A percentile compares a stretch with the other conserved stretches of the same genome.
Conservation (phyloP, 2,113 vertebrate genomes). For the Percina caprodes region DNA sequence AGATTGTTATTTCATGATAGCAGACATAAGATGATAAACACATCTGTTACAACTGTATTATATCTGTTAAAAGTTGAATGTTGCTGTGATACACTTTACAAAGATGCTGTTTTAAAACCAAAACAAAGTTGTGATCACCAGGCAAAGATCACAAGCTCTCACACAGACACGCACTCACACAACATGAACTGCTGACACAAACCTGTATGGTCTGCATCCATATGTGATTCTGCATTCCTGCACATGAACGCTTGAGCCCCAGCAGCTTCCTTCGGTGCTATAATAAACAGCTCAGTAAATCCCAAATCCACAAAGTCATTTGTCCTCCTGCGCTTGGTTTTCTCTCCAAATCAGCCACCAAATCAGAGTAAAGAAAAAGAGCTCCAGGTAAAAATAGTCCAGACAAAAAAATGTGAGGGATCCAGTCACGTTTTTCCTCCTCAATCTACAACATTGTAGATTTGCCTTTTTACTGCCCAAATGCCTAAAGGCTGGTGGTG, state of each 20-base stretch:
- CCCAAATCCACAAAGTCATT: conserved; percentile 31
- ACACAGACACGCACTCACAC: background rate
- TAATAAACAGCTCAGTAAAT: conserved; percentile 14
- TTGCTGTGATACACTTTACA: background rate
- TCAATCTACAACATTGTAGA: background rate
- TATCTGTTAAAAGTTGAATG: background rate
- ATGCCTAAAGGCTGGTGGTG: conserved; percentile 16
- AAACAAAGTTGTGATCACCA: background rate
- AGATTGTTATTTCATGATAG: background rate
- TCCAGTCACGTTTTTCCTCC: conserved; percentile 2
- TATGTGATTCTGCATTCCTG: conserved; percentile 39
- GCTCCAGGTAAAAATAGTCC: conserved; percentile 39
- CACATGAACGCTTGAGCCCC: background rate
- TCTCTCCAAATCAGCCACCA: background rate
- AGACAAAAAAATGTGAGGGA: background rate
- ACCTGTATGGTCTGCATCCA: conserved; percentile 54
- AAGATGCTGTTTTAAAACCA: background rate
- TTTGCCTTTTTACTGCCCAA: background rate
- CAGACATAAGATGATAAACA: background rate
- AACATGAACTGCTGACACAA: conserved; percentile 17
- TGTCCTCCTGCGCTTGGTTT: conserved; percentile 9
- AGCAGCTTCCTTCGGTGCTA: background rate
- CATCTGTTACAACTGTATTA: background rate
- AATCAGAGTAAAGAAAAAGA: conserved; percentile 3
- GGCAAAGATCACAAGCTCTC: background rate